A percentile compares a stretch with the other conserved stretches of the same genome.
Conservation (phyloP, 2,888 invertebrate genomes). For the Esperia sulphurella region DNA sequence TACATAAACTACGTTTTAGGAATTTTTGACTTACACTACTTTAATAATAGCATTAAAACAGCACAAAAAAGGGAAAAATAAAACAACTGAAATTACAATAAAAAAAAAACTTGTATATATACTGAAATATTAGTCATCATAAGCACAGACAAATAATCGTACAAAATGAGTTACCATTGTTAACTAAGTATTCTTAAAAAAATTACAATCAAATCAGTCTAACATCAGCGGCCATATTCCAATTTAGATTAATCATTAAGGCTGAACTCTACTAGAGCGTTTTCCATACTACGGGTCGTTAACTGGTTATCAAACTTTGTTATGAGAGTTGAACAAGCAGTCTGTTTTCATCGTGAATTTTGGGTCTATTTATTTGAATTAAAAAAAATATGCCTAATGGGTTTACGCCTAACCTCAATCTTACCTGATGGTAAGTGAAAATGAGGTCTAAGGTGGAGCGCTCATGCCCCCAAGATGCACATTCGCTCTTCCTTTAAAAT, state of each 20-base stretch:
- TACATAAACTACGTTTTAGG: slow-evolving; percentile 6
- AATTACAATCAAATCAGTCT: slow-evolving; percentile 48
- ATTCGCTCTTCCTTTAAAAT: no score
- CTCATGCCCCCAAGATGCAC: no score
- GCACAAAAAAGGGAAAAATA: slow-evolving; percentile 12
- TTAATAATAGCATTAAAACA: slow-evolving; percentile 11
- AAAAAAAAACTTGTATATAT: slow-evolving; percentile 16
- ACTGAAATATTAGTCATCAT: slow-evolving; percentile 10
- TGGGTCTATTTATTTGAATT: no score
- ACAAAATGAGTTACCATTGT: slow-evolving; percentile 16
- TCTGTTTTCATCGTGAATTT: no score
- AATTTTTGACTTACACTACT: slow-evolving; percentile 8
- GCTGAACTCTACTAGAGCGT: no score
- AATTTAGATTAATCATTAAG: slow-evolving; percentile 15
- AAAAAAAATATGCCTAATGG: no score
- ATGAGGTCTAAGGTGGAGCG: no score
- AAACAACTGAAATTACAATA: slow-evolving; percentile 21
- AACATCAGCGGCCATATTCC: slow-evolving; percentile 46
- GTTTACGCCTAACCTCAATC: no score
- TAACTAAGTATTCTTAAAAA: slow-evolving; percentile 10
- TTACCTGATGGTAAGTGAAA: no score
- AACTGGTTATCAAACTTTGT: no score
- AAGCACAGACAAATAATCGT: slow-evolving; percentile 24
- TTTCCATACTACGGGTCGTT: no score
- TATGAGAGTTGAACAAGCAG: no score